Percentiles rank a stretch among this genome's conserved stretches.
These are phyloP conservation scores for Holotrichia oblita DNA, from an alignment of 1,140 invertebrate species.

Conservation along the genomic window DNA sequence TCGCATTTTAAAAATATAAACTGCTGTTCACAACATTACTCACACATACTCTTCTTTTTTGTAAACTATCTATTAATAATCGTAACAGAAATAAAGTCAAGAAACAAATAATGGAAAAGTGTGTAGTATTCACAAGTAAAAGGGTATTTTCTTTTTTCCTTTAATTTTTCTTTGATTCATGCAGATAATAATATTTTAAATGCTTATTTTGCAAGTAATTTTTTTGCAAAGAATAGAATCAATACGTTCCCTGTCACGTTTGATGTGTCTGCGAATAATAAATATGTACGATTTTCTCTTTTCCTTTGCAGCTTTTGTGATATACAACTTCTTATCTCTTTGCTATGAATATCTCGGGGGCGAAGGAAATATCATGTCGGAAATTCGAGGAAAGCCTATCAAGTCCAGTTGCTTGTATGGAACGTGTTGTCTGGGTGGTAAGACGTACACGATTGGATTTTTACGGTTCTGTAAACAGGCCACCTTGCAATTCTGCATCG, in stretches of 20 bases:
- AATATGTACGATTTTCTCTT: conserved; percentile 50
- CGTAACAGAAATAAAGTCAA: no score
- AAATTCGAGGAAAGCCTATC: conserved; percentile 97
- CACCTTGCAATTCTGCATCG: conserved; percentile 97
- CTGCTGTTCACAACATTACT: no score
- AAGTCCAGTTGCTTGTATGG: conserved; percentile 94
- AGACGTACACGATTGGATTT: conserved; percentile 99
- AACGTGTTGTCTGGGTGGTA: conserved; percentile 95
- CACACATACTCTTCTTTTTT: no score
- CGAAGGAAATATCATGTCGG: conserved; percentile 99
- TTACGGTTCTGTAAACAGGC: conserved; percentile 99
- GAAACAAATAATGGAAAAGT: no score
- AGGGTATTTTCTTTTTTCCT: no score
- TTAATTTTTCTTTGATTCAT: no score
- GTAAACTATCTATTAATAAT: no score
- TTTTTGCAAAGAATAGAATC: not conserved
- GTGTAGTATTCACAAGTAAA: no score
- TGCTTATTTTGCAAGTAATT: no score
- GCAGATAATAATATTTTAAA: no score
- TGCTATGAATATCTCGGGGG: conserved; percentile 99
- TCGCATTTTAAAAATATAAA: no score
- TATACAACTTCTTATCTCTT: conserved; percentile 98
- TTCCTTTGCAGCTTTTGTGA: conserved; percentile 93
- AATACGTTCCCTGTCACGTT: not conserved
- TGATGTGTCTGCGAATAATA: not conserved